Evolutionary conservation across 2,888 invertebrate species (phyloP).

Genomic region (Dryobota labecula): DNA sequence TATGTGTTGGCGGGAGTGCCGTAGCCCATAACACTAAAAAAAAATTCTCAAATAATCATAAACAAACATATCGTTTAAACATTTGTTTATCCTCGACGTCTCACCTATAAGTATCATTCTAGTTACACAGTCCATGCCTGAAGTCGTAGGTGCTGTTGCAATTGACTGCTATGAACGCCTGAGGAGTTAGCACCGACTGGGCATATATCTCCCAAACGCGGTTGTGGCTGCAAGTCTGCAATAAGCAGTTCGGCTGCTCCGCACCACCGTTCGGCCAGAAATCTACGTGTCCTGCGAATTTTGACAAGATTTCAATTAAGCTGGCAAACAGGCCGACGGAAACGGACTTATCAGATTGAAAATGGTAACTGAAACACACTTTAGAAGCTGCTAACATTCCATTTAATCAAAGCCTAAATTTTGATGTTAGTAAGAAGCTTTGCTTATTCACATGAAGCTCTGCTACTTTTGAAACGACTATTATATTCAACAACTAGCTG

Average conservation of each 20-base stretch:
- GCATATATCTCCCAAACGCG: slow-evolving; percentile 78
- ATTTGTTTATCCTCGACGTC: too few species aligned
- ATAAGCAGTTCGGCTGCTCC: slow-evolving; percentile 82
- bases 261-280: slow-evolving; percentile 83
- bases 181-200: slow-evolving; percentile 72
- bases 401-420: neutral
- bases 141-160: slow-evolving; percentile 77
- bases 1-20: slow-evolving; percentile 1
- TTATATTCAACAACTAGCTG: neutral
- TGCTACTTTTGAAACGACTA: neutral
- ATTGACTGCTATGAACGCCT: slow-evolving; percentile 73
- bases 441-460: neutral
- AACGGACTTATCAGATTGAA: neutral
- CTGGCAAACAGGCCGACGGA: neutral
- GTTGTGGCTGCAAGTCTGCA: slow-evolving; percentile 84
- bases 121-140: slow-evolving; percentile 70
- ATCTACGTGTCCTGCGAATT: slow-evolving; percentile 81
- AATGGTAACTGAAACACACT: neutral
- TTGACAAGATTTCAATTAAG: slow-evolving; percentile 8
- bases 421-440: neutral
- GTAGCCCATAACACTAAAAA: slow-evolving; percentile 9
- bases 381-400: neutral
- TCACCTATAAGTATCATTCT: slow-evolving; percentile 71
- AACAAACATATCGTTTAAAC: too few species aligned
- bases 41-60: too few species aligned